A percentile compares a stretch with the other conserved stretches of the same genome.
These are phyloP conservation scores for Phoeniculus purpureus DNA, from an alignment of 2,797 vertebrate species.

Conservation along the genomic window DNA sequence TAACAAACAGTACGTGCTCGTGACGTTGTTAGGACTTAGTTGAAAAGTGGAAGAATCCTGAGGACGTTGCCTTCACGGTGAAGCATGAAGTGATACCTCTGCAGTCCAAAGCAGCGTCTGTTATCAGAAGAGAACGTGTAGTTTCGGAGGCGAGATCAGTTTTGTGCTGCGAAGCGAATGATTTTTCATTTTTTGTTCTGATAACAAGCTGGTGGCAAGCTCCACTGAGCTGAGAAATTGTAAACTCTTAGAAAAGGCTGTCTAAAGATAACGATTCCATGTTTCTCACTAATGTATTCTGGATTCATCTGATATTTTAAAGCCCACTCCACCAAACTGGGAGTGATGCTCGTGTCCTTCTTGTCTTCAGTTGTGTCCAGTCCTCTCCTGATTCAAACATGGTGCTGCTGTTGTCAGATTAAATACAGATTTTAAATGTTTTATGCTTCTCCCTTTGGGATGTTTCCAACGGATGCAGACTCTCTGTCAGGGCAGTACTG, in stretches of 20 bases:
- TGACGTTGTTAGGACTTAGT: constrained; percentile 80
- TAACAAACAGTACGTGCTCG: constrained; percentile 50
- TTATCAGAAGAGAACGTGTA: constrained; percentile 90
- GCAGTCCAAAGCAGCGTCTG: constrained; percentile 87
- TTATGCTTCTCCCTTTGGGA: constrained; percentile 74
- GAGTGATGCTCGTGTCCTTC: constrained; percentile 79
- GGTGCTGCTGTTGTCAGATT: constrained; percentile 78
- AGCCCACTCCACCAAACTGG: constrained; percentile 86
- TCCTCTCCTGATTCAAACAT: constrained; percentile 81
- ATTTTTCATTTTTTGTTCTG: constrained; percentile 87
- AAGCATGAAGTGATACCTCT: constrained; percentile 85
- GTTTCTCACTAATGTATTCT: constrained; percentile 94
- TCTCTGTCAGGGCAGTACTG: constrained; percentile 61
- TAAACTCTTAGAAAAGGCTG: constrained; percentile 98
- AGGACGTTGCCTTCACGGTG: constrained; percentile 85
- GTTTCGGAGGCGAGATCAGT: constrained; percentile 93
- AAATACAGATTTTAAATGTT: constrained; percentile 82
- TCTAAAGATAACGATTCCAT: constrained; percentile 98
- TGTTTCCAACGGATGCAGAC: constrained; percentile 61
- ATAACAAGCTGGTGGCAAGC: constrained; percentile 98
- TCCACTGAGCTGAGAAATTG: constrained; percentile 99
- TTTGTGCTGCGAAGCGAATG: constrained; percentile 90
- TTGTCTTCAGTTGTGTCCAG: constrained; percentile 85
- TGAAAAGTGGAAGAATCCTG: constrained; percentile 83
- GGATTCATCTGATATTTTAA: constrained; percentile 96